phyloP scores from a whole-genome alignment of 2,113 vertebrate species.

The Mustela lutreola region DNA sequence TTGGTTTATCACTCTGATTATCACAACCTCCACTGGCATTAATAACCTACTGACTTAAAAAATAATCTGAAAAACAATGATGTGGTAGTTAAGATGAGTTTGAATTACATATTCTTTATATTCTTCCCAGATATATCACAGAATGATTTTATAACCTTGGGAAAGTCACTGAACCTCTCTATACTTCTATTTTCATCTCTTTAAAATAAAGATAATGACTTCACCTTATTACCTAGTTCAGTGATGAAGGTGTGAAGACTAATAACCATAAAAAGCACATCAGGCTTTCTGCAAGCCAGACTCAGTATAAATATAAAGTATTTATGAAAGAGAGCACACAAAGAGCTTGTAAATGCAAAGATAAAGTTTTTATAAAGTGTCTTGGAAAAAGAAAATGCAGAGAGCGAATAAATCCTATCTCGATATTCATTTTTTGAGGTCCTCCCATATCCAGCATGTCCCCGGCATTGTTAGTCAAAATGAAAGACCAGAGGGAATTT shows the following conservation, averaged over 20 bases:
- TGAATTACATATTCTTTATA: neutral
- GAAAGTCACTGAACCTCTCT: constrained; percentile 50
- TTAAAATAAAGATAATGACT: constrained; percentile 71
- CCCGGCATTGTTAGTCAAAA: neutral
- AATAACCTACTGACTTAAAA: constrained; percentile 33
- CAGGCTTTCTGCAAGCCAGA: constrained; percentile 21
- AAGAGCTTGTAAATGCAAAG: neutral
- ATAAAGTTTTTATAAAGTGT: constrained; percentile 6
- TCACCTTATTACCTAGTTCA: constrained; percentile 63
- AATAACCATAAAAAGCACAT: constrained; percentile 60
- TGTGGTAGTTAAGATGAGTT: constrained; percentile 39
- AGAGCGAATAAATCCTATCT: neutral
- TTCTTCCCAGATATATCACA: neutral
- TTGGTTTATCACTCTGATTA: constrained; percentile 58
- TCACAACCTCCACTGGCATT: constrained; percentile 1
- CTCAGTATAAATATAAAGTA: constrained; percentile 38
- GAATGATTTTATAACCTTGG: constrained; percentile 67
- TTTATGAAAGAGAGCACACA: constrained; percentile 41
- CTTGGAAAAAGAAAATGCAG: constrained; percentile 55
- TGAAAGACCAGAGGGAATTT: neutral
- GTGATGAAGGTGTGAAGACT: constrained; percentile 64
- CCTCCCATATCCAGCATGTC: neutral
- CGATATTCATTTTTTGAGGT: constrained; percentile 1
- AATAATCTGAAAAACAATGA: constrained; percentile 25
- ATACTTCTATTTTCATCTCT: constrained; percentile 42